A percentile compares a stretch with the other conserved stretches of the same genome.
Conservation (phyloP, 2,113 vertebrate species). For the Calyptommatus sinebrachiatus region DNA sequence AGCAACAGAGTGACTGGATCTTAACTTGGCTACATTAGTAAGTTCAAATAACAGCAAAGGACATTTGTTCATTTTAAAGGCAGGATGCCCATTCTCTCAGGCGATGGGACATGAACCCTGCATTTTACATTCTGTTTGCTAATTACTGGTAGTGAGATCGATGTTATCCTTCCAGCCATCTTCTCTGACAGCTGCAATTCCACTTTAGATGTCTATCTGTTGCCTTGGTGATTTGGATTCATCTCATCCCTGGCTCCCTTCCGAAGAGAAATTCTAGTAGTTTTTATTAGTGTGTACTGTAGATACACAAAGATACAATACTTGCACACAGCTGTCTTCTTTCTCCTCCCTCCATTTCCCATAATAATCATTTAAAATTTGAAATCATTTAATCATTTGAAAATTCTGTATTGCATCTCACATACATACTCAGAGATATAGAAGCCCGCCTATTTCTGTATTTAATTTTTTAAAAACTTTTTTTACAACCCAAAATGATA, state of each 20-base stretch:
- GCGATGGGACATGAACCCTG: slow-evolving; percentile 54
- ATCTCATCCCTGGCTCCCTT: slow-evolving; percentile 13
- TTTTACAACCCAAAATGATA: slow-evolving; percentile 42
- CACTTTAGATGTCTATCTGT: slow-evolving; percentile 66
- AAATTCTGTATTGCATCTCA: background rate
- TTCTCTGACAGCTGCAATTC: slow-evolving; percentile 63
- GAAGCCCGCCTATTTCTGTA: slow-evolving; percentile 43
- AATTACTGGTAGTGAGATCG: slow-evolving; percentile 67
- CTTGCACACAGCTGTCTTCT: too few species aligned
- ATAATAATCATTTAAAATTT: background rate
- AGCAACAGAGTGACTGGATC: slow-evolving; percentile 27
- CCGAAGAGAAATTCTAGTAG: slow-evolving; percentile 37
- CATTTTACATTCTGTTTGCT: slow-evolving; percentile 54
- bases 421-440: background rate
- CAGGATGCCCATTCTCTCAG: slow-evolving; percentile 42
- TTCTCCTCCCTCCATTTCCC: too few species aligned
- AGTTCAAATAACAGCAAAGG: slow-evolving; percentile 39
- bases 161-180: slow-evolving; percentile 62
- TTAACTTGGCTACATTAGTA: slow-evolving; percentile 36
- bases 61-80: slow-evolving; percentile 16
- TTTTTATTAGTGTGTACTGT: slow-evolving; percentile 42
- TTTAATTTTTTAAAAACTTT: slow-evolving; percentile 18
- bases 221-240: slow-evolving; percentile 60
- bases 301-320: too few species aligned
- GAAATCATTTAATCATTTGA: slow-evolving; percentile 38